A percentile compares a stretch with the other conserved stretches of the same genome.
These are phyloP conservation scores for Leptocoma aspasia DNA, from an alignment of 2,113 vertebrate genomes.

Conservation along the genomic window DNA sequence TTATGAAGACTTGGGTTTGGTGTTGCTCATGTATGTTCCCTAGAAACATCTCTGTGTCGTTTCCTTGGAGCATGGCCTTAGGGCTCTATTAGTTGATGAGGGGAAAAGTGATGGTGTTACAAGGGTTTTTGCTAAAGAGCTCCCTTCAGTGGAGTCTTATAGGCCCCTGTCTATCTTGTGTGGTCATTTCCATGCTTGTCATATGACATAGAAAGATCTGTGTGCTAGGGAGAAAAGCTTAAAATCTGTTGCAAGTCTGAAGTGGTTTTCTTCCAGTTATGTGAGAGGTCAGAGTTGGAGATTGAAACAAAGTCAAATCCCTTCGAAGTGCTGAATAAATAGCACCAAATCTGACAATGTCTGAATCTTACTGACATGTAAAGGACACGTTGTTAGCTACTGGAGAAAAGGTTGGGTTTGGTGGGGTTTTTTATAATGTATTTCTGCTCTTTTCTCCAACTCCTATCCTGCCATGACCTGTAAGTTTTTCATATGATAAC, in stretches of 20 bases:
- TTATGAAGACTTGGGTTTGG: background rate
- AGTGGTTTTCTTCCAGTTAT: background rate
- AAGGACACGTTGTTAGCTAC: background rate
- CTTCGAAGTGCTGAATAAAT: slow-evolving; percentile 27
- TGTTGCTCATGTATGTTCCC: background rate
- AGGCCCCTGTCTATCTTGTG: background rate
- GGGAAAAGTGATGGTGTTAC: background rate
- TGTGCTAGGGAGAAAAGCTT: background rate
- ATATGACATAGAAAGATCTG: background rate
- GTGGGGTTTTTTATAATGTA: background rate
- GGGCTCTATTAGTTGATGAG: background rate
- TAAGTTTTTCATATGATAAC: background rate
- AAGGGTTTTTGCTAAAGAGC: background rate
- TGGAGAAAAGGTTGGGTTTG: background rate
- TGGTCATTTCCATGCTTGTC: background rate
- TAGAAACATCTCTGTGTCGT: background rate
- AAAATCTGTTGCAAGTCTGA: background rate
- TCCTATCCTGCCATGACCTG: background rate
- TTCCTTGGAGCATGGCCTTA: background rate
- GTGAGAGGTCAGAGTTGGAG: background rate
- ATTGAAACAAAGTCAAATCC: background rate
- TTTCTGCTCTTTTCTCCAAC: background rate
- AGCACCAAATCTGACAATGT: background rate
- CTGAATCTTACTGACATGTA: background rate
- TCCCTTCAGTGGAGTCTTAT: background rate